A percentile compares a stretch with the other conserved stretches of the same genome.
Conservation (phyloP, 2,113 vertebrate genomes). For the Montifringilla adamsi region DNA sequence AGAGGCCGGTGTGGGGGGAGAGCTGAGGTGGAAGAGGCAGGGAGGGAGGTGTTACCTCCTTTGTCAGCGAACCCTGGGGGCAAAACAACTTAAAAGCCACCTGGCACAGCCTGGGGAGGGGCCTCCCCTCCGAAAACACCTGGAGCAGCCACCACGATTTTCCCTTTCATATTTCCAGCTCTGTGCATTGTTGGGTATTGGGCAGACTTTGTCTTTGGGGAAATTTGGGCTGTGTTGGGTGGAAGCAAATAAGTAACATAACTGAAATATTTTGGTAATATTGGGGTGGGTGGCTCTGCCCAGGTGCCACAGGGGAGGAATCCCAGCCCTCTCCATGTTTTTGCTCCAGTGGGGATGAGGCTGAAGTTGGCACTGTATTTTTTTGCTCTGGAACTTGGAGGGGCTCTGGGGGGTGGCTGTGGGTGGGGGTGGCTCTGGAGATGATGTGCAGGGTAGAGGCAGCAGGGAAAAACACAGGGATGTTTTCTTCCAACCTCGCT, state of each 20-base stretch:
- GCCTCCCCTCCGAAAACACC: not conserved
- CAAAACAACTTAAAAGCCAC: not conserved
- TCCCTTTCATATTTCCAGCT: not conserved
- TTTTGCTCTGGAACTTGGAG: not conserved
- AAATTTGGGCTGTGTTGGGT: not conserved
- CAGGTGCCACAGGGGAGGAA: not conserved
- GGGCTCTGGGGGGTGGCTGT: not conserved
- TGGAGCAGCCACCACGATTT: not conserved
- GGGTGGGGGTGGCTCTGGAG: too few species aligned
- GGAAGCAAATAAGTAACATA: not conserved
- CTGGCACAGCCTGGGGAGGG: not conserved
- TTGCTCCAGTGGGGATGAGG: not conserved
- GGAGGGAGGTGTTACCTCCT: not conserved
- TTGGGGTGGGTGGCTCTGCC: not conserved
- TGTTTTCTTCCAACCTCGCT: rapidly evolving
- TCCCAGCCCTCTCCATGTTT: rapidly evolving
- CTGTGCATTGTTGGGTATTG: rapidly evolving
- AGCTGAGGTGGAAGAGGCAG: not conserved
- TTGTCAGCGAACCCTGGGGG: not conserved
- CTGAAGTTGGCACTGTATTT: not conserved
- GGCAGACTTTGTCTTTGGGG: not conserved
- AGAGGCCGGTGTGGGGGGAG: rapidly evolving
- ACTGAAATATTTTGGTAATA: not conserved
- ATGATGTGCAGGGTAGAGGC: not conserved
- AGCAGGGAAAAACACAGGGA: not conserved